A percentile compares a stretch with the other conserved stretches of the same genome.
Conservation (phyloP, 2,113 vertebrate species). For the Empidonax traillii region DNA sequence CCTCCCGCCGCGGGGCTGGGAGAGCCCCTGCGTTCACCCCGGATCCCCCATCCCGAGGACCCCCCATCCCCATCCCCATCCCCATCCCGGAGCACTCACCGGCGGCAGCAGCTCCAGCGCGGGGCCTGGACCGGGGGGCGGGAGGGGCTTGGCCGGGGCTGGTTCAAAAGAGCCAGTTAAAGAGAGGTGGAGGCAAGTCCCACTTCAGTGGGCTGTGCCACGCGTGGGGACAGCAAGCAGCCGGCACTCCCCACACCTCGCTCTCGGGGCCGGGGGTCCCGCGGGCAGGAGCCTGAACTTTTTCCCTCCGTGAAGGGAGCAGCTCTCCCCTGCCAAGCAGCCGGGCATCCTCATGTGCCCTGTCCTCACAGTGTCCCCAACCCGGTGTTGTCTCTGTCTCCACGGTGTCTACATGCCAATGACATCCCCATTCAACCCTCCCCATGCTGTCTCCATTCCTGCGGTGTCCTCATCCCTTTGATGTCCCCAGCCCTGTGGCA, state of each 20-base stretch:
- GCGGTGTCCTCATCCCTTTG: neutral
- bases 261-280: no score
- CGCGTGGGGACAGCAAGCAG: neutral
- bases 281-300: neutral
- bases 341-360: neutral
- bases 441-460: neutral
- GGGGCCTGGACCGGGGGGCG: neutral
- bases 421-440: neutral
- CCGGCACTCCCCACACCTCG: no score
- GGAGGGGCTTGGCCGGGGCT: neutral
- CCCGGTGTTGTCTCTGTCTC: neutral
- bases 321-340: neutral
- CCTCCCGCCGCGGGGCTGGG: neutral
- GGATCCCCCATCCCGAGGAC: no score
- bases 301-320: neutral
- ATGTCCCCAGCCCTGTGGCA: neutral
- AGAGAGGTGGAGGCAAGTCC: neutral
- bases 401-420: no score
- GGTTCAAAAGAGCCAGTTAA: neutral
- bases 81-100: neutral
- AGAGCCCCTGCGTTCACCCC: neutral
- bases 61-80: no score
- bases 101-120: neutral
- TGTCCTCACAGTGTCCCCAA: neutral
- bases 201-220: neutral